Percentiles rank a stretch among this genome's conserved stretches.
phyloP scores from a whole-genome alignment of 2,113 vertebrate species.

The Centropristis striata region DNA sequence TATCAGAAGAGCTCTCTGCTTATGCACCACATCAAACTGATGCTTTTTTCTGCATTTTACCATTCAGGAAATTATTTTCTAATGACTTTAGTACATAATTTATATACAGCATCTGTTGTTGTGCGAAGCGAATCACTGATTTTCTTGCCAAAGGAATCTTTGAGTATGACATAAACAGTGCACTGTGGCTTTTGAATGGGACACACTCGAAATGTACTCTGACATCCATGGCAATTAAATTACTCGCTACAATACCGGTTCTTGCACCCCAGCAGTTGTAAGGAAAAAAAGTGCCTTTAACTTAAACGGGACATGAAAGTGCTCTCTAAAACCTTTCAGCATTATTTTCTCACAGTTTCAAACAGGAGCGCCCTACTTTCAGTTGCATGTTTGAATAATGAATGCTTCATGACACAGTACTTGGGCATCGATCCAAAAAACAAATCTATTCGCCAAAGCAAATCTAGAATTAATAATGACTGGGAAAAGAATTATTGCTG shows the following conservation, averaged over 20 bases:
- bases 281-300: conserved; percentile 28
- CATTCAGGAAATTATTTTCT: conserved; percentile 79
- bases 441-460: conserved; percentile 66
- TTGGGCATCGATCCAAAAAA: conserved; percentile 67
- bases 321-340: conserved; percentile 68
- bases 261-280: conserved; percentile 24
- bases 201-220: conserved; percentile 49
- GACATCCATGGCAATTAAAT: conserved; percentile 71
- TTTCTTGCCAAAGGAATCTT: conserved; percentile 72
- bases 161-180: conserved; percentile 62
- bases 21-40: conserved; percentile 29
- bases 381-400: conserved; percentile 64
- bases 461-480: conserved; percentile 70
- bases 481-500: conserved; percentile 54
- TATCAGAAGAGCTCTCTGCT: conserved; percentile 4
- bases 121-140: conserved; percentile 62
- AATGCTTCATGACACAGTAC: conserved; percentile 64
- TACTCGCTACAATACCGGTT: conserved; percentile 50
- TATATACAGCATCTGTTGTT: conserved; percentile 80
- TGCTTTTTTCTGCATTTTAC: conserved; percentile 34
- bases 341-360: conserved; percentile 58
- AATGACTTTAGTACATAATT: conserved; percentile 82
- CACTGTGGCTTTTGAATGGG: conserved; percentile 40
- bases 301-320: conserved; percentile 63
- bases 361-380: conserved; percentile 58